Evolutionary conservation across 2,797 vertebrate genomes (phyloP), one percentile per base, ranked within the genome.

Genomic region (Dendrocincla tyrannina): DNA sequence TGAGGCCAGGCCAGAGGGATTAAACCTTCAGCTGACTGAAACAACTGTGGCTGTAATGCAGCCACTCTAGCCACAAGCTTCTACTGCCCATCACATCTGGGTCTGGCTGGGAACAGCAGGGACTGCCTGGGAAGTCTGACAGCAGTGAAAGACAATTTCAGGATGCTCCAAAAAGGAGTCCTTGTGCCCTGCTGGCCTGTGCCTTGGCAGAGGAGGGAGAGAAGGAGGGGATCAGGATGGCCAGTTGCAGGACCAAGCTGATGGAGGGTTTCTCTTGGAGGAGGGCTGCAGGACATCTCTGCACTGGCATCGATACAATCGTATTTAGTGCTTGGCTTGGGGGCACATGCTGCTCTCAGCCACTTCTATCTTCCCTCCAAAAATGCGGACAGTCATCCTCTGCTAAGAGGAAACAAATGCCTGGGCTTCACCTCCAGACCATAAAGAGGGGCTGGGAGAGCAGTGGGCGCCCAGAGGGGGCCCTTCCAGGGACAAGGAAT

Each of bases 11-110:
- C 16, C 53, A 70, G 83, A 75, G 59, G 83, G 76, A 86, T 94
- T 93, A 96, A 96, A 94, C 92, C 93, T 94, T 92, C 88, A 88
- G 79, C 89, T 91, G 93, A 77, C 46, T 94, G 30, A 73, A 82
- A 52, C 1, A 3, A 13, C 59, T 5, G 6, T 1, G 3, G 28
- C 7, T 17, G 13, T 37, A 59, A 59, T 5, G 19, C 37, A 59
- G 52, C 58, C 27, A 7, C 25, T 58, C 24, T 19, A 17, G 58
- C 30, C 3, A 2, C 32, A 92, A 85, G 82, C 88, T 88, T 86
- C 14, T 2, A 91, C 94, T 37, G 62, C 79, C 84, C 49, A 7
- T 91, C 44, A 11, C 22, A 20, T 75, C 56, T 67, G 84, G 28
- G 56, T 53, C 75, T 76, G 82, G 66, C 83, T 80, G 72, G 70